phyloP scores from a whole-genome alignment of 2,797 vertebrate species.

The Sorex maritimensis region DNA sequence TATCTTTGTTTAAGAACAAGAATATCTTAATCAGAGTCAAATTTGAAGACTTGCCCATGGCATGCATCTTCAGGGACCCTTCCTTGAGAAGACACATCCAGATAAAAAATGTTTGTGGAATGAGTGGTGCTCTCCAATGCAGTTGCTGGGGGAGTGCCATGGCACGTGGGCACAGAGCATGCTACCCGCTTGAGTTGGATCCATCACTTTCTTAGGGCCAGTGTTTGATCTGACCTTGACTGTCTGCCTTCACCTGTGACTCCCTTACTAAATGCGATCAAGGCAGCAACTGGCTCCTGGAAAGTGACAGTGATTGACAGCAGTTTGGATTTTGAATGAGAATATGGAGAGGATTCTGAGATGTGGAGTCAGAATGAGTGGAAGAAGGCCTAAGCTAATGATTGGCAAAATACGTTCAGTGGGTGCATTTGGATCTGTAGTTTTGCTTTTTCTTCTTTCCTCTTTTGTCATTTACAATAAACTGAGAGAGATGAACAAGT shows the following conservation, averaged over 20 bases:
- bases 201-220: not conserved
- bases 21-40: not conserved
- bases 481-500: no score
- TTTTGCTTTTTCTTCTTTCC: no score
- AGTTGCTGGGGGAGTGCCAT: not conserved
- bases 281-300: not conserved
- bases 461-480: no score
- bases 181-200: not conserved
- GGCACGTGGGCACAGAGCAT: rapidly evolving
- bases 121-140: not conserved
- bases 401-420: not conserved
- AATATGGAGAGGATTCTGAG: not conserved
- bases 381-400: not conserved
- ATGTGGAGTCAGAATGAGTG: not conserved
- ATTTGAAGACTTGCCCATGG: not conserved
- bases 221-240: not conserved
- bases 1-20: not conserved
- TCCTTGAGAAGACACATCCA: not conserved
- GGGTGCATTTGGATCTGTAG: no score
- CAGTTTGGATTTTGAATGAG: not conserved
- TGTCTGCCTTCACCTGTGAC: not conserved
- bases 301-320: not conserved
- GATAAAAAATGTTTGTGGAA: not conserved
- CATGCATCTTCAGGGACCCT: not conserved
- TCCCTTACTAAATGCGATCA: not conserved